Conservation (phyloP, 2,797 vertebrate genomes). For the Peromyscus attwateri region DNA sequence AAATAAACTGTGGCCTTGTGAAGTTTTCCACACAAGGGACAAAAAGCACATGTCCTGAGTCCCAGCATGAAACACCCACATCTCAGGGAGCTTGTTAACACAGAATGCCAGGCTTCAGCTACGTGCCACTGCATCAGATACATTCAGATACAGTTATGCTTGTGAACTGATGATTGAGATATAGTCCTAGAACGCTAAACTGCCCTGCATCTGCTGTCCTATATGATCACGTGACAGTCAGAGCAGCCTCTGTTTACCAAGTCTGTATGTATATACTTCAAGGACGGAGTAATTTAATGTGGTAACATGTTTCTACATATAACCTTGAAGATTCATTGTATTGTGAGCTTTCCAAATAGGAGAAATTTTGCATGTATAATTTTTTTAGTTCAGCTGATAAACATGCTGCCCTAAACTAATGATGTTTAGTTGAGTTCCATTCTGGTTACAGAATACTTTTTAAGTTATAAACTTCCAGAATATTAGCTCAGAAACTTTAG, state of each 20-base stretch:
- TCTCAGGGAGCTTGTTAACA: not conserved
- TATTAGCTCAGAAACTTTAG: slow-evolving; percentile 37
- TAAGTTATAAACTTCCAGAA: slow-evolving; percentile 33
- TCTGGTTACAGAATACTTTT: slow-evolving; percentile 26
- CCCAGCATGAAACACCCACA: not conserved
- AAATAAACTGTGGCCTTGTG: slow-evolving; percentile 36
- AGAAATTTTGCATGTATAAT: slow-evolving; percentile 41
- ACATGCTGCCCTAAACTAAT: not conserved
- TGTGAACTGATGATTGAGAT: not conserved
- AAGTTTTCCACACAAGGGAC: not conserved
- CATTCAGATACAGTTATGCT: not conserved
- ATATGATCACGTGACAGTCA: not conserved
- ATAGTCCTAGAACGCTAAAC: not conserved
- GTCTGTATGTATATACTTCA: not conserved
- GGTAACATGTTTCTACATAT: not conserved
- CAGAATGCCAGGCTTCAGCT: not conserved
- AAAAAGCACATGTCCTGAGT: not conserved
- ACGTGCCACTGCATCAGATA: not conserved
- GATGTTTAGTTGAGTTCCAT: not conserved
- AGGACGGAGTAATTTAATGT: slow-evolving; percentile 39
- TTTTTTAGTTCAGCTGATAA: slow-evolving; percentile 29
- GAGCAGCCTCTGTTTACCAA: not conserved
- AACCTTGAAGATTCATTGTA: slow-evolving; percentile 14
- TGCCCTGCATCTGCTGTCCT: not conserved
- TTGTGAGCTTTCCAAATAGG: slow-evolving; percentile 29